Evolutionary conservation across 2,113 vertebrate genomes (phyloP).

Genomic region (Serinus canaria): DNA sequence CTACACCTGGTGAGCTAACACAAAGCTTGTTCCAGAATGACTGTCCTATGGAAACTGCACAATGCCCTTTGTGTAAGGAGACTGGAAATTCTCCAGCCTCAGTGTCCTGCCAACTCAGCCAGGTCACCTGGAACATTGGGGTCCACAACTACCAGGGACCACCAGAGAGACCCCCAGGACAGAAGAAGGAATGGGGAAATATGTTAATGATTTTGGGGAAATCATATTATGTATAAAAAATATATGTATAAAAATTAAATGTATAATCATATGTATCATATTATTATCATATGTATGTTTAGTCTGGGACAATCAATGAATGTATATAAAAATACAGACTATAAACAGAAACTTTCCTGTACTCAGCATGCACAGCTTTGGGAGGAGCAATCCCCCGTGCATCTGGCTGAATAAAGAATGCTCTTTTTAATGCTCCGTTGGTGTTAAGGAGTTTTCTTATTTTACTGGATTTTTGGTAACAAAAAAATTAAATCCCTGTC

Average conservation of each 20-base stretch:
- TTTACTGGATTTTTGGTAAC: not conserved
- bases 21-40: not conserved
- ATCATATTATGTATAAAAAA: not conserved
- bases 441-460: not conserved
- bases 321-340: not conserved
- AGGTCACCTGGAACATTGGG: not conserved
- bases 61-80: not conserved
- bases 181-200: fast-evolving
- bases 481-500: not conserved
- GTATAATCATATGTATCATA: not conserved
- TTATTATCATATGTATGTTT: not conserved
- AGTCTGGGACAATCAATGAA: not conserved
- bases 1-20: not conserved
- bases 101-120: not conserved
- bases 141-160: not conserved
- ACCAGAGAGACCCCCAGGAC: not conserved
- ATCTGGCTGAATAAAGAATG: not conserved
- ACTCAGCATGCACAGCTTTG: not conserved
- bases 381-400: not conserved
- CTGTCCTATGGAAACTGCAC: not conserved
- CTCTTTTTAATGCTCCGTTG: not conserved
- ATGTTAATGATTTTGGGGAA: not conserved
- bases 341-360: not conserved
- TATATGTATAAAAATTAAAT: not conserved
- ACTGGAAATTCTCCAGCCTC: not conserved